Evolutionary conservation across 2,888 invertebrate genomes (phyloP).

Genomic region (Microplitis deprimator): DNA sequence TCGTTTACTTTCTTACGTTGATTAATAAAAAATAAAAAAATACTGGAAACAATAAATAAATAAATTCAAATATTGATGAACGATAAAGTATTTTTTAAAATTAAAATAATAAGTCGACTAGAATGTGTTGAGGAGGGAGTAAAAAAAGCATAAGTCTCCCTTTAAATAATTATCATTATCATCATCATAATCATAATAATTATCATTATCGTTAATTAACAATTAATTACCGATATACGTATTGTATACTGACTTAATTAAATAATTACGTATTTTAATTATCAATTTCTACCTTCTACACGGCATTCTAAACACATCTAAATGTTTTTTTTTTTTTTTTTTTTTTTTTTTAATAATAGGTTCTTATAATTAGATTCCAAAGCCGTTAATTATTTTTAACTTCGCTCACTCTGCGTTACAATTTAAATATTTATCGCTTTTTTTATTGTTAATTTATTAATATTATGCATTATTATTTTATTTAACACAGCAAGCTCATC

Average conservation of each 20-base stretch:
- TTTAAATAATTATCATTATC: conserved; percentile 12
- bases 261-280: conserved; percentile 3
- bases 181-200: neutral
- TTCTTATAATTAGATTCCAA: conserved; percentile 50
- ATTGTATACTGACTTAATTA: conserved; percentile 26
- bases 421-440: neutral
- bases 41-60: neutral
- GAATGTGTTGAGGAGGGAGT: conserved; percentile 47
- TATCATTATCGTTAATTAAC: conserved; percentile 11
- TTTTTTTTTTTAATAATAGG: conserved; percentile 32
- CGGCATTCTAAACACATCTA: conserved; percentile 2
- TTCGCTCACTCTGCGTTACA: conserved; percentile 35
- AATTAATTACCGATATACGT: conserved; percentile 37
- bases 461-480: conserved; percentile 3
- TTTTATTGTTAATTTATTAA: conserved; percentile 21
- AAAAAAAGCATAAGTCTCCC: neutral
- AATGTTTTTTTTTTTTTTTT: neutral
- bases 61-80: neutral
- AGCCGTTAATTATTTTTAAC: conserved; percentile 41
- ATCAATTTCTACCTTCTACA: neutral
- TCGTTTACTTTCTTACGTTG: too few species aligned
- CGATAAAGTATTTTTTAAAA: neutral
- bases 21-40: neutral
- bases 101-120: conserved; percentile 44
- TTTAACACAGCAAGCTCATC: conserved; percentile 12